Evolutionary conservation across 2,888 invertebrate genomes (phyloP), one percentile per base, ranked within the genome.

Genomic region (Hydrotaea cyrtoneurina): DNA sequence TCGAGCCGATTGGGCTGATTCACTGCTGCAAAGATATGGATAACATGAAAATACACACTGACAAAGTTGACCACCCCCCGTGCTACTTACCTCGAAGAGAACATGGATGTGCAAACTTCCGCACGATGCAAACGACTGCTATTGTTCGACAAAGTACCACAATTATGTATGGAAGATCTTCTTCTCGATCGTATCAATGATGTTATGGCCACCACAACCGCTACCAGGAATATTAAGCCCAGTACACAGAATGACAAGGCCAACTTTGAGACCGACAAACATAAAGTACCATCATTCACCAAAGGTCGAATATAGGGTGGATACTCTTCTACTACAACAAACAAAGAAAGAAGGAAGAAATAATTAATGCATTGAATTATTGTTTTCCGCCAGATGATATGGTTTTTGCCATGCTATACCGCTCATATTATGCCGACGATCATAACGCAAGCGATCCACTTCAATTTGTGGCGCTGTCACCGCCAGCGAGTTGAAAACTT

Each of bases 401-500:
- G 23, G 13, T 36, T 15, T 26, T 13, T 66, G 19, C 21, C 21
- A 59, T 15, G 88, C 89, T 50, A 88, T 86, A 92, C 92, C 92
- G 85, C 90, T 91, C 88, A 91, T 91, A 73, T 92, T 92, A 78
- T 90, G 89, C 43, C 90, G 89, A 8, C 90, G 87, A 87, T 91
- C 92, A 39, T 89, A 90, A 23, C 91, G 90, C 82, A 92, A 86
- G 26, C 91, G 89, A 89, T 96, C 96, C 85, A 95, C 90, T 90
- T 96, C 96, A 86, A 96, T 95, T 89, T 95, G 96, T 0, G 96
- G 96, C 0, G 96, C 96, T 77, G 95, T 93, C 5, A 97, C 96
- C 91, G 96, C 96, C 84, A 96, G 94, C 83, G 96, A 96, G 90
- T 96, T 97, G 89, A 96, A 96, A 15, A 97, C 96, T 90, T 96